A percentile compares a stretch with the other conserved stretches of the same genome.
These are phyloP conservation scores for Xestoiulus laeticollis DNA, from an alignment of 2,888 invertebrate genomes.

Conservation along the genomic window DNA sequence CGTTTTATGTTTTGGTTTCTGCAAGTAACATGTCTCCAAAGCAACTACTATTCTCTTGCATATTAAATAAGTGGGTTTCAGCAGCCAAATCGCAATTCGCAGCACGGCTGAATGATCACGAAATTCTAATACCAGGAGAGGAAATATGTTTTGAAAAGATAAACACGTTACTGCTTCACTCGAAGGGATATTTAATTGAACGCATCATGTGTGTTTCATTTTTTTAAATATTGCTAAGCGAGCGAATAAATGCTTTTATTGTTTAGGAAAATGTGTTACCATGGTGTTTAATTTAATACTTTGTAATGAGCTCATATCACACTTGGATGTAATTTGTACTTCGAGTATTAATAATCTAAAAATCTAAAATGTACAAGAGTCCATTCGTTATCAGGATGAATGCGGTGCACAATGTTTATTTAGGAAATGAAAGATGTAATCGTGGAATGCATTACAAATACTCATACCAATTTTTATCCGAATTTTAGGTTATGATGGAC, in stretches of 20 bases:
- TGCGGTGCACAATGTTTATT: neutral
- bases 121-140: neutral
- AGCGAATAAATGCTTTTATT: conserved; percentile 15
- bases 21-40: neutral
- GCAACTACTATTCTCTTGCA: neutral
- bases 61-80: neutral
- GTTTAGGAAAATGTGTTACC: neutral
- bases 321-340: neutral
- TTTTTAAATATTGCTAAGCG: neutral
- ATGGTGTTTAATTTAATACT: neutral
- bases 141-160: conserved; percentile 2
- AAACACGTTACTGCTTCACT: neutral
- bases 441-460: neutral
- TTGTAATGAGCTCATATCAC: neutral
- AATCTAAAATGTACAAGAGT: neutral
- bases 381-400: neutral
- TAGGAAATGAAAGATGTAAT: neutral
- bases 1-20: neutral
- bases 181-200: neutral
- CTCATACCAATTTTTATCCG: neutral
- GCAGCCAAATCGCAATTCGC: neutral
- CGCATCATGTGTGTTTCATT: neutral
- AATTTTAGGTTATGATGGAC: conserved; percentile 51
- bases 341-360: neutral
- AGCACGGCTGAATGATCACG: neutral